These are phyloP conservation scores for Apotomis betuletana DNA, from an alignment of 2,888 invertebrate species.

Conservation along the genomic window DNA sequence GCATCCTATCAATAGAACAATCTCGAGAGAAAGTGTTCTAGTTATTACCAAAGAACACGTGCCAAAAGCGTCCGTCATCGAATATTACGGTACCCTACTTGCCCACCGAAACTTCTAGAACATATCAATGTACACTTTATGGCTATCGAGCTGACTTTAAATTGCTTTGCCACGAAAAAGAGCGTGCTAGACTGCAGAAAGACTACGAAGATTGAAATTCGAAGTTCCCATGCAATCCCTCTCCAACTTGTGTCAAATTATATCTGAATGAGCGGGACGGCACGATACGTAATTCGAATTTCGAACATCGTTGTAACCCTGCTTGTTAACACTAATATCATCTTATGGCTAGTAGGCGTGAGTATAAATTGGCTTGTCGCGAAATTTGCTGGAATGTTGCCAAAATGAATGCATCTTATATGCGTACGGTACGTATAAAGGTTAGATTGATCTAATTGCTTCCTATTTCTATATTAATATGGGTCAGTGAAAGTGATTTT, in stretches of 20 bases:
- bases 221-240: no score
- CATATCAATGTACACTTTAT: neutral
- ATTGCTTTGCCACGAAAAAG: neutral
- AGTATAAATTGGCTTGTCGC: conserved; percentile 14
- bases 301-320: no score
- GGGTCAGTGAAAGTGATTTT: no score
- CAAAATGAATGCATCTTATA: conserved; percentile 13
- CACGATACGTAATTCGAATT: no score
- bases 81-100: conserved; percentile 35
- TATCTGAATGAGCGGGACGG: no score
- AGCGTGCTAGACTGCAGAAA: conserved; percentile 1
- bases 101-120: conserved; percentile 21
- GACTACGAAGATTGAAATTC: no score
- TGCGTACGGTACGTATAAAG: conserved; percentile 13
- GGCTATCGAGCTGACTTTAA: neutral
- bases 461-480: conserved; percentile 19
- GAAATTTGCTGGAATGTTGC: conserved; percentile 21
- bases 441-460: conserved; percentile 20
- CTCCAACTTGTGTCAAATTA: no score
- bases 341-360: neutral
- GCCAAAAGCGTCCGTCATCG: conserved; percentile 35
- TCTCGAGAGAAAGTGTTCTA: conserved; percentile 35
- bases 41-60: conserved; percentile 18
- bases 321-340: conserved; percentile 15
- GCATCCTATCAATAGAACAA: neutral